Base-by-base conservation (phyloP, 2,797 vertebrate species). In the Falco rusticolus region DNA sequence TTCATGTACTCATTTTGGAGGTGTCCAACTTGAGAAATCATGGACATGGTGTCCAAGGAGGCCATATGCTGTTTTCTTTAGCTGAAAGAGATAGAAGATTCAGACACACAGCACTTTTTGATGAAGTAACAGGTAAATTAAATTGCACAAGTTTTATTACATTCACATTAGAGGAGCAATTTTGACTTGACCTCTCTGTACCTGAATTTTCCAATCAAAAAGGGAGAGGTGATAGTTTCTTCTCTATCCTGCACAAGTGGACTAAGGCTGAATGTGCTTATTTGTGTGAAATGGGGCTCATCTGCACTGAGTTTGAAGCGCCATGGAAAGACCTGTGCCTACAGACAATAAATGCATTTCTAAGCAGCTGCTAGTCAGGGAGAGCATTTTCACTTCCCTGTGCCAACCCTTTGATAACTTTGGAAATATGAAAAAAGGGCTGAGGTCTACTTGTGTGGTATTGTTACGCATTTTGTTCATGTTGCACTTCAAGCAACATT, bases 401-500 rank as follows among this genome's bases (percentile, higher is more conserved):
- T 76, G 28, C 39, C 75, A 86, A 28, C 26, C 15, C 48, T 89
- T 86, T 51, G 66, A 3, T 65, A 81, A 16, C 65, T 89, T 74
- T 76, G 33, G 37, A 90, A 94, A 92, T 66, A 66, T 17, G 43
- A 90, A 37, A 74, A 70, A 51, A 90, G n/a, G 6, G 31, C 69
- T 91, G 79, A 79, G 72, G 76, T 89, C 87, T 81, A 28, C 81
- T 91, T 96, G 81, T 94, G 92, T 92, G 93, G 90, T 76, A 64
- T 53, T 71, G 63, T 75, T 92, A 63, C 6, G 10, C 51, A 37
- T 70, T 93, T 95, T 88, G 18, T 87, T 77, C 45, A 22, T 78
- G 51, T 81, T 91, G 34, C 66, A 57, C 86, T 95, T 89, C 69
- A 82, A 92, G 80, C 82, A 54, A 69, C 51, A n/a, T 34, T 71